Conservation (phyloP, 1,140 invertebrate genomes). For the Dreissena polymorpha region DNA sequence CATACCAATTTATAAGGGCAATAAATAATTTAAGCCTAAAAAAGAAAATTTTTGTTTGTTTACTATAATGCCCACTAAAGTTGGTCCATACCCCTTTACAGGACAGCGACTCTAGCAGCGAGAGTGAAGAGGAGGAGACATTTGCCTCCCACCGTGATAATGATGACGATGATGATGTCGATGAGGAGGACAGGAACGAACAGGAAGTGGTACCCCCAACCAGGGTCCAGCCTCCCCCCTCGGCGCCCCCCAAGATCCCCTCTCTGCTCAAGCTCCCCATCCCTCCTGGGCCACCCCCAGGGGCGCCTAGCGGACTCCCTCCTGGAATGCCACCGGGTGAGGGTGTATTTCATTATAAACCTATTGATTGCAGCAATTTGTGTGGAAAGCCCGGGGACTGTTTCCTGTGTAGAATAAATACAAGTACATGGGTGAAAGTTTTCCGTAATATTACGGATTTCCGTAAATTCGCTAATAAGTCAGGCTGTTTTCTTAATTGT, state of each 20-base stretch:
- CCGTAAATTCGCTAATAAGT: too few species aligned
- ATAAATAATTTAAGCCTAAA: too few species aligned
- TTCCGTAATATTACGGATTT: too few species aligned
- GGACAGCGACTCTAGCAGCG: conserved; percentile 46
- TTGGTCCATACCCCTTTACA: neutral
- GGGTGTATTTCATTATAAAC: neutral
- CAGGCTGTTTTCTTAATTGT: too few species aligned
- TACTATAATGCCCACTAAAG: too few species aligned
- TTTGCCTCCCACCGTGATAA: conserved; percentile 45
- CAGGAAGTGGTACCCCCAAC: conserved; percentile 82
- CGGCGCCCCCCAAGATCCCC: neutral
- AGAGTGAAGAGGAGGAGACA: conserved; percentile 46
- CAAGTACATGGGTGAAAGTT: too few species aligned
- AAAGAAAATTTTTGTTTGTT: too few species aligned
- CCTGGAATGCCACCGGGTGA: conserved; percentile 73
- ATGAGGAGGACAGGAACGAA: conserved; percentile 79
- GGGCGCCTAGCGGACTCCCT: conserved; percentile 62
- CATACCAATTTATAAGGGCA: too few species aligned
- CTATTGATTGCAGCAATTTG: too few species aligned
- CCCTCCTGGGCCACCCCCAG: conserved; percentile 75
- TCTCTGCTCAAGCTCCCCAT: conserved; percentile 31
- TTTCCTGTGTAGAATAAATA: too few species aligned
- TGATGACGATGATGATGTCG: conserved; percentile 41
- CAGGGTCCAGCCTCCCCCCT: conserved; percentile 55
- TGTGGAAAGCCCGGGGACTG: too few species aligned